Evolutionary conservation across 2,888 invertebrate species (phyloP), one percentile per base, ranked within the genome.

Genomic region (Hipparchia semele): DNA sequence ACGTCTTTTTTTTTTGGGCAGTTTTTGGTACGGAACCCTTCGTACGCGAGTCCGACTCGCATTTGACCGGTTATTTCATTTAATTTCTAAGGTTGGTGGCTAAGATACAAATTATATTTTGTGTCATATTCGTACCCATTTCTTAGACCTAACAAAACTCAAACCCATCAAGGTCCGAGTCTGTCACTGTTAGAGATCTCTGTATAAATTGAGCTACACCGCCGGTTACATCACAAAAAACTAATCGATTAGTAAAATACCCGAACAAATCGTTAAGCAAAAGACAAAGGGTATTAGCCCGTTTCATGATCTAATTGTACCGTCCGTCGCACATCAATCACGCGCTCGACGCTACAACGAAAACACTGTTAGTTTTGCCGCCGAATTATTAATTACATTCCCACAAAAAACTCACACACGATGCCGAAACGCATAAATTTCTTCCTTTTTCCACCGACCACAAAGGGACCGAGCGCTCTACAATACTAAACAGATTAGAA

Each of bases 341-440:
- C 85, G 66, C 77, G 76, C 81, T 81, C 82, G 88, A 86, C 86
- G 86, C 83, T 84, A 88, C 88, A 90, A 91, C 92, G 88, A 93
- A 92, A 94, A 94, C 94, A 94, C 94, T 94, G 94, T 94, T 94
- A 94, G 94, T 94, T 94, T 94, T 94, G 93, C 94, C 94, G 94
- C 94, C 91, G 92, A 94, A 94, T 94, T 94, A 94, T 94, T 94
- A 94, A 94, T 94, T 94, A 94, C 94, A 92, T 92, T 92, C 91
- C 80, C 82, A 92, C 91, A 94, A 94, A 93, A 94, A 94, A 93
- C 91, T 87, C 85, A 89, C 91, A 92, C 92, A 92, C 90, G 90
- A 87, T 84, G 90, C 93, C 94, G 94, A 91, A 92, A 91, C 90
- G 90, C 91, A 94, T 93, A 94, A 94, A 93, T 94, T 93, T 94